Evolutionary conservation across 2,113 vertebrate species (phyloP), one percentile per base, ranked within the genome.

Genomic region (Stictonetta naevosa): DNA sequence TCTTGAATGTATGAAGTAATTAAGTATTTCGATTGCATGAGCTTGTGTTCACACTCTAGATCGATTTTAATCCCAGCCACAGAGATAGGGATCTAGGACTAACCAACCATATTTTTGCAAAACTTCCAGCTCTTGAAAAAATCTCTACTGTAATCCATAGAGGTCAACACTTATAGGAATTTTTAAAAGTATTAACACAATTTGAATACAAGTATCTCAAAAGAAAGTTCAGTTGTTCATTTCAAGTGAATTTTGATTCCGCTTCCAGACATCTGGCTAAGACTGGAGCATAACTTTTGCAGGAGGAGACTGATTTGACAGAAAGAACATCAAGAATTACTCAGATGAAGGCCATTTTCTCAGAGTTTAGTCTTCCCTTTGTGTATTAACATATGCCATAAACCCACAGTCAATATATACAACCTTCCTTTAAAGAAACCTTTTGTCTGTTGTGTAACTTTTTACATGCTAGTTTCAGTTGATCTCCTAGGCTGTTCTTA

Each of bases 401-500:
- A 72, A 63, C 83, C 56, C 48, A 53, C 46, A 88, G 86, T 83
- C 67, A 88, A 78, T 88, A 95, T 90, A 71, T 86, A 90, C 74
- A 91, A 28, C 53, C 21, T 83, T 90, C 42, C 74, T 87, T 50
- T 55, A 86, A 56, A 90, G 69, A 87, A 91, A 87, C 21, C 56
- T 88, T 33, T 83, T 83, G 75, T 71, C 75, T 62, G 42, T 21
- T 81, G 80, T 80, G 73, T 88, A 77, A 82, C 85, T 84, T 90
- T 79, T 84, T 83, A 79, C 11, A 4, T 89, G 92, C 92, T 90
- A 76, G 75, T 93, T 92, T 95, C 94, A 92, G 68, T 90, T 95
- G 88, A 96, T 96, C 95, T 95, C 93, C 90, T 91, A 92, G 80
- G 87, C 83, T 95, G 62, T 95, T 75, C 80, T 44, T 93, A 94